phyloP scores from a whole-genome alignment of 2,888 invertebrate species.

The Drosophila kanekoi region DNA sequence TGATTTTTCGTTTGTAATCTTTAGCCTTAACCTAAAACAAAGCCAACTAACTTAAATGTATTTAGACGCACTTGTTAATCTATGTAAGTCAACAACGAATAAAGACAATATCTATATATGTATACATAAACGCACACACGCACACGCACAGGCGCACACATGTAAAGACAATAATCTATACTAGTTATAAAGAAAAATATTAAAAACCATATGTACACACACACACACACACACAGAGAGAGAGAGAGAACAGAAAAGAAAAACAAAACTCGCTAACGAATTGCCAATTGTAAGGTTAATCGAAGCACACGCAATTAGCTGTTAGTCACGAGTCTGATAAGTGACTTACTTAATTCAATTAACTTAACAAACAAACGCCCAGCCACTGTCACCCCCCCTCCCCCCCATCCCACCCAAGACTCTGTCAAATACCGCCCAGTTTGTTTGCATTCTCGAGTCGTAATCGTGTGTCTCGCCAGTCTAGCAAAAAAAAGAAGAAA shows the following conservation, averaged over 20 bases:
- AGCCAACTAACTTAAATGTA: slow-evolving; percentile 73
- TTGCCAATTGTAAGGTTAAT: slow-evolving; percentile 73
- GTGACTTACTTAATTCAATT: slow-evolving; percentile 76
- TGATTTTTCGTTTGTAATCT: slow-evolving; percentile 62
- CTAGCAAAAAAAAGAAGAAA: slow-evolving; percentile 25
- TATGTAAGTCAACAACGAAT: slow-evolving; percentile 77
- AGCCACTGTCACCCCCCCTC: too few relatives aligned
- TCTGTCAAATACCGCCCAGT: slow-evolving; percentile 2
- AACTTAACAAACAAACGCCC: slow-evolving; percentile 45
- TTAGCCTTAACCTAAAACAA: slow-evolving; percentile 51
- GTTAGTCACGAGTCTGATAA: slow-evolving; percentile 78
- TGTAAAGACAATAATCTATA: slow-evolving; percentile 42
- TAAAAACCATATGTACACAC: slow-evolving; percentile 34
- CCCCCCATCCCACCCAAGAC: slow-evolving; percentile 6
- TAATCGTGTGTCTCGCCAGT: slow-evolving; percentile 25
- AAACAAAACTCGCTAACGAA: slow-evolving; percentile 44
- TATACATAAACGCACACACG: not conserved
- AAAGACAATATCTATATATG: slow-evolving; percentile 68
- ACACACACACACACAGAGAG: slow-evolving; percentile 23
- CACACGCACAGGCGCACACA: slow-evolving; percentile 16
- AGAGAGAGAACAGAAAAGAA: slow-evolving; percentile 22
- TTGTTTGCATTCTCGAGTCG: not conserved
- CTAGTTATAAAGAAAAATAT: slow-evolving; percentile 4
- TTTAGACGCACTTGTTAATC: slow-evolving; percentile 75
- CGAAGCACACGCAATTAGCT: slow-evolving; percentile 69